phyloP scores from a whole-genome alignment of 2,888 invertebrate species.

The Drosophila melanosoma region DNA sequence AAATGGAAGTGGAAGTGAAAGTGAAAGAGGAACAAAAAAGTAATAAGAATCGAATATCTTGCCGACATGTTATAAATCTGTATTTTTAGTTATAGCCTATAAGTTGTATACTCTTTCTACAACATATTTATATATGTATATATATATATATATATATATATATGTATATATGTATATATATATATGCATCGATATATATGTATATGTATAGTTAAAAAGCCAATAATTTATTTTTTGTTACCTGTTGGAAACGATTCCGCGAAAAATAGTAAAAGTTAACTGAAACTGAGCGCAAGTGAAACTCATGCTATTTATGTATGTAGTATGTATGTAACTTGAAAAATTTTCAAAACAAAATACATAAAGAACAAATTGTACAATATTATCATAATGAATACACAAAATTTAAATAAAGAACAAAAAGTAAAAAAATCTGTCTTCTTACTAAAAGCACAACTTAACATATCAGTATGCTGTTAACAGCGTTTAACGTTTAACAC shows the following conservation, averaged over 20 bases:
- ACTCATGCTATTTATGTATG: conserved; percentile 41
- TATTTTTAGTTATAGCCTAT: conserved; percentile 66
- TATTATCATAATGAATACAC: conserved; percentile 79
- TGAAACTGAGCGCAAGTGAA: conserved; percentile 55
- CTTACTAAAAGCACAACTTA: background rate
- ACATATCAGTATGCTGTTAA: background rate
- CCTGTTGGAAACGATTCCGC: conserved; percentile 79
- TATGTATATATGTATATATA: conserved; percentile 28
- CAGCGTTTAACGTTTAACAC: conserved; percentile 11
- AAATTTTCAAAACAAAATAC: conserved; percentile 62
- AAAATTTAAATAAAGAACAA: conserved; percentile 80
- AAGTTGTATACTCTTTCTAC: conserved; percentile 78
- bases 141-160: conserved; percentile 35
- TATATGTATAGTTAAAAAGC: conserved; percentile 54
- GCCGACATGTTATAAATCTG: conserved; percentile 78
- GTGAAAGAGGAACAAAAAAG: conserved; percentile 29
- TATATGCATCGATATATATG: conserved; percentile 40
- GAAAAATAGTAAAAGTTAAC: conserved; percentile 76
- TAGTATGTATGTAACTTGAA: conserved; percentile 60
- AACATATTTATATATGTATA: conserved; percentile 32
- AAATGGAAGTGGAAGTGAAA: conserved; percentile 2
- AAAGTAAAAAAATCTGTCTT: conserved; percentile 53
- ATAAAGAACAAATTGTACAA: conserved; percentile 72
- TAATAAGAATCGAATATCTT: conserved; percentile 75
- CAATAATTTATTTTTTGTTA: conserved; percentile 81